These are phyloP conservation scores for Diarsia mendica DNA, from an alignment of 2,888 invertebrate species.

Conservation along the genomic window DNA sequence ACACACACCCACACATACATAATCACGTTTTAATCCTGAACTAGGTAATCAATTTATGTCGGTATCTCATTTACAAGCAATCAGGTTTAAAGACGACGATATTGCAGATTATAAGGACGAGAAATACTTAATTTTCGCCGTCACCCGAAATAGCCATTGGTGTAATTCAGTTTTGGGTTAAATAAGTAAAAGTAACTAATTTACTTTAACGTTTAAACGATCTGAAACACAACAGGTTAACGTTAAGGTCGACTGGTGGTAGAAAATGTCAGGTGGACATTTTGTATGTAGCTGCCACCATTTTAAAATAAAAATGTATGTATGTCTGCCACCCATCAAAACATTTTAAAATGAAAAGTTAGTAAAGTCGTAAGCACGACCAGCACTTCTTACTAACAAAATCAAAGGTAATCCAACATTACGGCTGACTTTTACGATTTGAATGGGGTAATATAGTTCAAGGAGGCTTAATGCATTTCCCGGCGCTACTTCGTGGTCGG, in stretches of 20 bases:
- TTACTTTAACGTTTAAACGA: not conserved
- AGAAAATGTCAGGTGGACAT: conserved; percentile 14
- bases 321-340: not conserved
- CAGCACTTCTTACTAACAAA: not conserved
- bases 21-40: conserved; percentile 28
- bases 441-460: conserved; percentile 1
- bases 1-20: conserved; percentile 15
- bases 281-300: not conserved
- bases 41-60: conserved; percentile 11
- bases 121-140: not conserved
- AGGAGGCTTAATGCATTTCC: conserved; percentile 12
- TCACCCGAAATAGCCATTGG: too few species aligned
- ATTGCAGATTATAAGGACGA: not conserved
- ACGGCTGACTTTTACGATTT: conserved; percentile 17
- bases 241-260: not conserved
- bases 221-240: not conserved
- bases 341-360: not conserved
- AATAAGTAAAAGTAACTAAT: not conserved
- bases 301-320: not conserved
- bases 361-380: conserved; percentile 2
- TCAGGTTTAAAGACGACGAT: conserved; percentile 1
- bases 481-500: not conserved
- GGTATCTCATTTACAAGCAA: not conserved
- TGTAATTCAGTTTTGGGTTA: not conserved
- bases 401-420: not conserved